A percentile compares a stretch with the other conserved stretches of the same genome.
Conservation (phyloP, 1,140 invertebrate species). For the Andrena cerasifolii region DNA sequence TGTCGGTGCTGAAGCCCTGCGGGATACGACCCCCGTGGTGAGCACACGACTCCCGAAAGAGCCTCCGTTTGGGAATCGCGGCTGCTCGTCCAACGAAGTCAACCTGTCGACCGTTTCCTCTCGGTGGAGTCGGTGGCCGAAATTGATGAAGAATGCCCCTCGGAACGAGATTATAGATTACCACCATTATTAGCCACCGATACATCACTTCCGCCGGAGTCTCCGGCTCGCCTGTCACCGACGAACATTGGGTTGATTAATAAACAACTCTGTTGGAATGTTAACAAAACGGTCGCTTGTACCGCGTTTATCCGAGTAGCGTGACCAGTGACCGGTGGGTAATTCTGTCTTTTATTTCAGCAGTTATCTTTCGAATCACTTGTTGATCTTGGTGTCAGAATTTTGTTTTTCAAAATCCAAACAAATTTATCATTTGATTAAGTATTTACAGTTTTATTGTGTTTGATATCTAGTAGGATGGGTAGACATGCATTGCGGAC, state of each 20-base stretch:
- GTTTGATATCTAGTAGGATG: no score
- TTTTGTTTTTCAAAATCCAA: no score
- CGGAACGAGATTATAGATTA: slow-evolving; percentile 59
- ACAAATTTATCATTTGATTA: no score
- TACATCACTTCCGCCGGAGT: slow-evolving; percentile 44
- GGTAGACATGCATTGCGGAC: no score
- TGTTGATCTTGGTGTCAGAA: no score
- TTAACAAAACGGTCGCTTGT: no score
- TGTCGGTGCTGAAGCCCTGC: slow-evolving; percentile 73
- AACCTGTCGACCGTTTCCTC: slow-evolving; percentile 65
- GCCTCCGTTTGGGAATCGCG: slow-evolving; percentile 74
- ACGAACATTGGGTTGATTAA: not conserved
- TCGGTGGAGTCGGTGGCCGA: slow-evolving; percentile 35
- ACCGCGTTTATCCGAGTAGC: no score
- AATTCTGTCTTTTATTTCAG: no score
- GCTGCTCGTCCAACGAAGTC: slow-evolving; percentile 62
- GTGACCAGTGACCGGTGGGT: no score
- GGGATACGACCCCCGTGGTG: slow-evolving; percentile 77
- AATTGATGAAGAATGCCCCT: slow-evolving; percentile 66
- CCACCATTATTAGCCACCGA: slow-evolving; percentile 51
- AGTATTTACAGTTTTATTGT: not conserved
- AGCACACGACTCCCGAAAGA: slow-evolving; percentile 77
- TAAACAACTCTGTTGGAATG: no score
- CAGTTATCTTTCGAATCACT: no score
- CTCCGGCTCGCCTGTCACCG: not conserved